Evolutionary conservation across 2,888 invertebrate genomes (phyloP).

Genomic region (Deroplatys truncata): DNA sequence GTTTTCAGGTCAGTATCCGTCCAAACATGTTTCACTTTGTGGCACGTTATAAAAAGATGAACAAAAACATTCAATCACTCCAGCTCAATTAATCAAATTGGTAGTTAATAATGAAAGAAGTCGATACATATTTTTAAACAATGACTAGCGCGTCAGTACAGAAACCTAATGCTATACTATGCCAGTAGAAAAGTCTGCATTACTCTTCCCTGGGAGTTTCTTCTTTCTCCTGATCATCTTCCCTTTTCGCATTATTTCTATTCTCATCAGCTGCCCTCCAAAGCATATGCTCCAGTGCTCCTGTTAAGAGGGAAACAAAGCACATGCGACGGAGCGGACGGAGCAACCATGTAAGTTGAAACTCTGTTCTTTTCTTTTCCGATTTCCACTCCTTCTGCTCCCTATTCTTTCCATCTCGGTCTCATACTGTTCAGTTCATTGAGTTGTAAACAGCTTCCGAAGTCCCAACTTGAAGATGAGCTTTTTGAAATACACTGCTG

Average conservation of each 20-base stretch:
- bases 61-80: too few relatives aligned
- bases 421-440: not conserved
- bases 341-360: not conserved
- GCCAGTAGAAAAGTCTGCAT: not conserved
- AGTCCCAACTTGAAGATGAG: not conserved
- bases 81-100: too few relatives aligned
- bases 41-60: too few relatives aligned
- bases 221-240: not conserved
- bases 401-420: not conserved
- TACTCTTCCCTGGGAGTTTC: not conserved
- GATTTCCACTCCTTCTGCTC: not conserved
- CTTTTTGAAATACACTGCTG: not conserved
- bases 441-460: not conserved
- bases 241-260: not conserved
- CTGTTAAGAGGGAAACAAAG: not conserved
- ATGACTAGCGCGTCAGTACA: too few relatives aligned
- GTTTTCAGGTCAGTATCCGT: too few relatives aligned
- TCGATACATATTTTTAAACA: too few relatives aligned
- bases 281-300: not conserved
- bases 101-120: too few relatives aligned
- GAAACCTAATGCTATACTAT: too few relatives aligned
- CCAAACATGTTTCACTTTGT: too few relatives aligned
- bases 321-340: not conserved
- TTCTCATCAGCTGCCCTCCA: not conserved
- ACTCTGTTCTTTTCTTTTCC: not conserved